Percentiles rank a stretch among this genome's conserved stretches.
phyloP scores from a whole-genome alignment of 2,888 invertebrate species.

The Ferdinandea cuprea region DNA sequence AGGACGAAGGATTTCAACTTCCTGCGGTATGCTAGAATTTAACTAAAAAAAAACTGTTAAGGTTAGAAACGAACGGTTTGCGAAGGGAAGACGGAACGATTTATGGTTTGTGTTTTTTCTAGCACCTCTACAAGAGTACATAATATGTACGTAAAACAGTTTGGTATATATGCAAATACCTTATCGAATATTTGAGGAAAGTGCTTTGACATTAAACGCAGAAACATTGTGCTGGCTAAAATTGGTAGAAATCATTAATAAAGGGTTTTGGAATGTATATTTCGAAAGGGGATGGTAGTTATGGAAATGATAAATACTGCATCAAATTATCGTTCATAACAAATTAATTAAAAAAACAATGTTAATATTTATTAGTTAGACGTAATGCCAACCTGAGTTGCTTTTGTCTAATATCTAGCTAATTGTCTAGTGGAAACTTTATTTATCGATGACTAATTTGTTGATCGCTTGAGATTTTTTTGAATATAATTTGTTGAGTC shows the following conservation, averaged over 20 bases:
- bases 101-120: neutral
- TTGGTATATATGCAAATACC: conserved; percentile 35
- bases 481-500: too few species aligned
- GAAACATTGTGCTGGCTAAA: conserved; percentile 48
- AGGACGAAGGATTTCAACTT: conserved; percentile 76
- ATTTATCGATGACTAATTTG: too few species aligned
- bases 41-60: conserved; percentile 31
- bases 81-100: neutral
- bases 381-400: too few species aligned
- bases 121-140: conserved; percentile 8
- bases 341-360: neutral
- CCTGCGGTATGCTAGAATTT: conserved; percentile 66
- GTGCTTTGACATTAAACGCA: conserved; percentile 53
- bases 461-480: too few species aligned
- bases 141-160: neutral
- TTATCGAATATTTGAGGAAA: conserved; percentile 48
- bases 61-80: neutral
- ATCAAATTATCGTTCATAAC: neutral
- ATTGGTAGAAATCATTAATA: neutral
- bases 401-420: too few species aligned
- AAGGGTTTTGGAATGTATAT: too few species aligned
- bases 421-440: too few species aligned
- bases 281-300: neutral
- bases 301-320: neutral
- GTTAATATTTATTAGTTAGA: neutral